Evolutionary conservation across 2,113 vertebrate genomes (phyloP), one percentile per base, ranked within the genome.

Genomic region (Petaurus breviceps): DNA sequence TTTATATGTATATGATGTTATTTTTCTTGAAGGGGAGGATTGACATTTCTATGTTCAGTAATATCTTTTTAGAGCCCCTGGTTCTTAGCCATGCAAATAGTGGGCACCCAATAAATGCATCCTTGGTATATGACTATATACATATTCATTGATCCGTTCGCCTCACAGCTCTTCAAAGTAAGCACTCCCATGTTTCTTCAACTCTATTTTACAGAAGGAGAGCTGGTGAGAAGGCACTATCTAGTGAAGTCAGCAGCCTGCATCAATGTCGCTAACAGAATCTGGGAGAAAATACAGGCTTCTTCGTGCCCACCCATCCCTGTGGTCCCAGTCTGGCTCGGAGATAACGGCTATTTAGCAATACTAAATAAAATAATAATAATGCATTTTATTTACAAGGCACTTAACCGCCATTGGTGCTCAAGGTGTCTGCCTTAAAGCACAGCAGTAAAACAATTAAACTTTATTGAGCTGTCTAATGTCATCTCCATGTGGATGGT

Each of bases 391-490:
- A 96, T 96, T 97, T 96, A 94, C 94, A 97, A 96, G 91, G 91
- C 96, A 92, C 52, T 96, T 89, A 91, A 51, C 91, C 61, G 53
- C 94, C 84, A 96, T 55, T 96, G 95, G 90, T 94, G 95, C 43
- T 54, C 31, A 89, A 97, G 94, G 96, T 96, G 93, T 96, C 94
- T 97, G 93, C 92, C 95, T 93, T 47, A 90, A 93, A 96, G 91
- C 95, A 77, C 93, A 97, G 96, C 97, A 77, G 96, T 96, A 90
- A 96, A 96, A 98, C 96, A 97, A 98, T 97, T 96, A 96, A 98
- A 68, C 96, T 98, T 98, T 97, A 96, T 91, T 98, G 97, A 98
- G 97, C 97, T 97, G 97, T 98, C 98, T 97, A 95, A 97, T 95
- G 96, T 96, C 97, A 98, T 98, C 97, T 97, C 98, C 57, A 1